Conservation (phyloP, 2,888 invertebrate genomes). For the Malachius bipustulatus region DNA sequence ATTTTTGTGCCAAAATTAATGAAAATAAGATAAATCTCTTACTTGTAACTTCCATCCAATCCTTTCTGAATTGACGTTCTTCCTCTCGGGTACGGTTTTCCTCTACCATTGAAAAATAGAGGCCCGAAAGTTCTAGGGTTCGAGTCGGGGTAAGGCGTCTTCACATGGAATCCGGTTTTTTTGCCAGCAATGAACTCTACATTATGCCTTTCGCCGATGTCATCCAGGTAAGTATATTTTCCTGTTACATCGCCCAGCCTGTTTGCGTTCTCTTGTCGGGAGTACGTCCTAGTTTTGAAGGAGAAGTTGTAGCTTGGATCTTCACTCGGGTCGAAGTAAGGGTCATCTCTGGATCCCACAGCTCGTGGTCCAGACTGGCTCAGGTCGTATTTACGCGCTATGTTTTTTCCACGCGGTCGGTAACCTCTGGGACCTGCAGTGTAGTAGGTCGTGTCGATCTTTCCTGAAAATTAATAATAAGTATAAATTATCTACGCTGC, state of each 20-base stretch:
- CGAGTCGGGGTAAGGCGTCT: constrained; percentile 55
- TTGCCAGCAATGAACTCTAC: constrained; percentile 66
- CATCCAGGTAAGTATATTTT: constrained; percentile 60
- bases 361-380: constrained; percentile 51
- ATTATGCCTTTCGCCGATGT: constrained; percentile 62
- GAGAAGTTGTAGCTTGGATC: constrained; percentile 64
- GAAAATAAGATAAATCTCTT: no score
- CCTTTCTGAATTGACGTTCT: constrained; percentile 60
- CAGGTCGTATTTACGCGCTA: constrained; percentile 58
- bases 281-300: constrained; percentile 54
- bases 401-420: constrained; percentile 63
- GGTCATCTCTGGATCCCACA: constrained; percentile 54
- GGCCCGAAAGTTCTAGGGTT: constrained; percentile 50
- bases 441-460: constrained; percentile 57
- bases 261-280: constrained; percentile 47
- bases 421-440: constrained; percentile 69
- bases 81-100: constrained; percentile 53
- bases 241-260: constrained; percentile 39
- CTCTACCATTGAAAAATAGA: constrained; percentile 52
- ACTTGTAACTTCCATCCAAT: constrained; percentile 61
- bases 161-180: constrained; percentile 64
- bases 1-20: background rate
- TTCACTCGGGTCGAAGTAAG: constrained; percentile 62
- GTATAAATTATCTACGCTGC: background rate
- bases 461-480: constrained; percentile 30